Evolutionary conservation across 2,113 vertebrate species (phyloP).

Genomic region (Danio rerio): GRCz12tu NC_133189.1:44651001-44651500

Average conservation of each 20-base stretch:
- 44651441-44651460: slow-evolving; percentile 3
- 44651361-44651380: slow-evolving; percentile 65
- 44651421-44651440: slow-evolving; percentile 39
- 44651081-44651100: not conserved
- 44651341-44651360: slow-evolving; percentile 56
- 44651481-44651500: slow-evolving; percentile 9
- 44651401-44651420: slow-evolving; percentile 67
- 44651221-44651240: slow-evolving; percentile 38
- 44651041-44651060: not conserved
- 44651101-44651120: not conserved
- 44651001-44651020: not conserved
- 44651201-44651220: slow-evolving; percentile 30
- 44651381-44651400: slow-evolving; percentile 66
- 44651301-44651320: slow-evolving; percentile 57
- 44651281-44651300: slow-evolving; percentile 49
- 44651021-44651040: not conserved
- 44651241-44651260: slow-evolving; percentile 45
- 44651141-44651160: slow-evolving; percentile 23
- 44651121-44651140: slow-evolving; percentile 11
- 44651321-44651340: slow-evolving; percentile 63
- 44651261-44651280: slow-evolving; percentile 59
- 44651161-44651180: not conserved
- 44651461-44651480: slow-evolving; percentile 22
- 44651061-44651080: not conserved
- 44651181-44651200: not conserved